phyloP scores from a whole-genome alignment of 64 coral and sea anemone species.

The Exaiptasia diaphana region DNA sequence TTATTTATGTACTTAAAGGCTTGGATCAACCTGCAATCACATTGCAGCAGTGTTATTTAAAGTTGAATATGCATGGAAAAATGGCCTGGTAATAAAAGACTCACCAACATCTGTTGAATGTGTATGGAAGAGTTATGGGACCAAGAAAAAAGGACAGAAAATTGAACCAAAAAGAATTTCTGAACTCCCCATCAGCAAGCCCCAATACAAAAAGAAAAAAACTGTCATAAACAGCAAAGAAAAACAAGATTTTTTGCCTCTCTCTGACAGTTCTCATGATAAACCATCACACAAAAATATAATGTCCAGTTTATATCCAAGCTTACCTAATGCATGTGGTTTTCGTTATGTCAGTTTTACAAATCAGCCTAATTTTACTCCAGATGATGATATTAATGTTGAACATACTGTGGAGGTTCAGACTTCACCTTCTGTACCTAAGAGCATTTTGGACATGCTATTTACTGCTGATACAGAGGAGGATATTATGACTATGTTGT shows the following conservation, averaged over 20 bases:
- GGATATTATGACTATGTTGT: background rate
- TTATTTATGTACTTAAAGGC: constrained; percentile 6
- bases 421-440: background rate
- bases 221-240: too few species aligned
- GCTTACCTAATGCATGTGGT: constrained; percentile 13
- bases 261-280: background rate
- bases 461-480: background rate
- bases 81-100: background rate
- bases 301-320: background rate
- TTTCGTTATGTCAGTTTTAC: background rate
- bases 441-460: background rate
- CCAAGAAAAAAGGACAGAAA: background rate
- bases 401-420: background rate
- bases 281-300: background rate
- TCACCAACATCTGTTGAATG: constrained; percentile 38
- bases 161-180: constrained; percentile 24
- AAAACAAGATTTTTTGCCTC: background rate
- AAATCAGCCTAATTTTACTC: background rate
- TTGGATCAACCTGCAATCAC: constrained; percentile 53
- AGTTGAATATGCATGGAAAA: constrained; percentile 32
- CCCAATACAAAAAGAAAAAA: constrained; percentile 5
- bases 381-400: constrained; percentile 6
- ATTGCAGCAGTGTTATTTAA: constrained; percentile 41
- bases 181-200: constrained; percentile 13
- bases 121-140: constrained; percentile 21